Percentiles rank a stretch among this genome's conserved stretches.
These are phyloP conservation scores for Gephyroberyx darwinii DNA, from an alignment of 2,797 vertebrate species.

Conservation along the genomic window DNA sequence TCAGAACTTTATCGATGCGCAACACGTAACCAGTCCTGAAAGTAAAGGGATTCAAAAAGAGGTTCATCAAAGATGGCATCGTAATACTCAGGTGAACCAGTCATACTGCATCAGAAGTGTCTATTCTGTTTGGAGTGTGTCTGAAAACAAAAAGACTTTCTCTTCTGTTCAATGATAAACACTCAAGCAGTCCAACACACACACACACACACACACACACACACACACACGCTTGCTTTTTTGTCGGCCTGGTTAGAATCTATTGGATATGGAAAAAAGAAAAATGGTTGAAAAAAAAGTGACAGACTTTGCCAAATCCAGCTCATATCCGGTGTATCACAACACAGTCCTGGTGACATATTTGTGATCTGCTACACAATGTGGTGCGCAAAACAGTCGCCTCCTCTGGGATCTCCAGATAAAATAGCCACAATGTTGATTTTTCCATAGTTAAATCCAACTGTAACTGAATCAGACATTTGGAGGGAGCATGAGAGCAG, in stretches of 20 bases:
- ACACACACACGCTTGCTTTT: neutral
- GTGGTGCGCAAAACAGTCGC: neutral
- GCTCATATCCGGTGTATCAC: neutral
- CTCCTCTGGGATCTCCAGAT: neutral
- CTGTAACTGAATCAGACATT: constrained; percentile 3
- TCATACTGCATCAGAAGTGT: too few relatives aligned
- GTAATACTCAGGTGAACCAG: too few relatives aligned
- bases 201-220: neutral
- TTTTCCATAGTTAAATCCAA: neutral
- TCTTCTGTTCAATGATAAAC: neutral
- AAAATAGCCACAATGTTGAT: neutral
- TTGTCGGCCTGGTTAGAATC: neutral
- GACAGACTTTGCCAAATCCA: too few relatives aligned
- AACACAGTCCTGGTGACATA: neutral
- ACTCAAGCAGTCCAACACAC: neutral
- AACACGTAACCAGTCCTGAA: neutral
- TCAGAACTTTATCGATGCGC: neutral
- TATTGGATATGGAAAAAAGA: too few relatives aligned
- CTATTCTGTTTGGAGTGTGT: neutral
- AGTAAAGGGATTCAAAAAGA: neutral
- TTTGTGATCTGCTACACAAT: constrained; percentile 8
- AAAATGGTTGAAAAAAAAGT: too few relatives aligned
- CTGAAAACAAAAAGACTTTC: neutral
- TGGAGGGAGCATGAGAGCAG: neutral
- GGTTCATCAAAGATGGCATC: neutral